Base-by-base conservation (phyloP, 2,797 vertebrate genomes). In the Anabas testudineus region DNA sequence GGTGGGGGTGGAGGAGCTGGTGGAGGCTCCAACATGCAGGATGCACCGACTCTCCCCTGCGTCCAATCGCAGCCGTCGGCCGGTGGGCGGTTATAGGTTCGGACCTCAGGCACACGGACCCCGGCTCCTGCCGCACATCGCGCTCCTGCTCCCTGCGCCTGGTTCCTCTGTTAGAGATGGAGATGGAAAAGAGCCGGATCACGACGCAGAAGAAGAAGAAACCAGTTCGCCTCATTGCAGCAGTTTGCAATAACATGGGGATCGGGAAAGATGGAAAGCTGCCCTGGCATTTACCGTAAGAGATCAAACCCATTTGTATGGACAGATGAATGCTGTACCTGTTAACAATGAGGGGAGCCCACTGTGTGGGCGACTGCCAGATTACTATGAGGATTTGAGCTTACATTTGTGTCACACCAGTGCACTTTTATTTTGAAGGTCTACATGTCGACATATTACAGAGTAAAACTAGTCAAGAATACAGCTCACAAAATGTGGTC, bases 261-360 rank as follows among this genome's bases (percentile, higher is more conserved):
- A 95, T 96, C 36, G 95, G 93, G 3, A 92, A 89, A 16, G 80
- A 94, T 28, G 94, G 94, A 2, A 32, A 56, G 0, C 41, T 96
- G 73, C 94, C 95, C 7, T 96, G 95, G 95, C 46, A 67, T 45
- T 70, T 95, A 81, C 94, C 94, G 95, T 96, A 92, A 95, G 95
- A 62, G 1, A n/a, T n/a, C 16, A 19, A 42, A 42, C 7, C 2
- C 10, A 3, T 47, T n/a, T 52, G 42, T 48, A 36, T 59, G 15
- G 0, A 13, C 48, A 39, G 4, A 16, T 39, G n/a, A 2, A 3
- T 16, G 3, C 5, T 7, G 14, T 15, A 16, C n/a, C n/a, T n/a
- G n/a, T n/a, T n/a, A n/a, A n/a, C n/a, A n/a, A n/a, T n/a, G n/a
- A n/a, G n/a, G n/a, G n/a, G n/a, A n/a, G 28, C 5, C 28, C 28